Conservation (phyloP, 2,888 invertebrate genomes). For the Tryphoninae sp. region DNA sequence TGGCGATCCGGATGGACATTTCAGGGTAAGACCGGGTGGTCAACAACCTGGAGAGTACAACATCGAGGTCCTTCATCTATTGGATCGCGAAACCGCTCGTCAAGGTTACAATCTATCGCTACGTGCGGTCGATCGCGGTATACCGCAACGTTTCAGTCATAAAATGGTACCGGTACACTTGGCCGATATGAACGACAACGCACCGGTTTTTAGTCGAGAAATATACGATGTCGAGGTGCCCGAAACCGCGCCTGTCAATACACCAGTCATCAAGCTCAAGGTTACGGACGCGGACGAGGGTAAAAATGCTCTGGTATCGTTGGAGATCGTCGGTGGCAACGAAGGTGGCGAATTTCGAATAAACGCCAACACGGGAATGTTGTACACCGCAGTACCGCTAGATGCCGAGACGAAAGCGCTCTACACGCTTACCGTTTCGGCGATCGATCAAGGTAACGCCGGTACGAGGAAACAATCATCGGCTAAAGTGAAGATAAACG, state of each 20-base stretch:
- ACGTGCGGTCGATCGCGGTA: conserved; percentile 91
- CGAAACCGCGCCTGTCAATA: conserved; percentile 94
- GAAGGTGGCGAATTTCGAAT: conserved; percentile 94
- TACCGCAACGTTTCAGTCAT: conserved; percentile 89
- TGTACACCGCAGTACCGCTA: conserved; percentile 90
- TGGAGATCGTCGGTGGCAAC: conserved; percentile 96
- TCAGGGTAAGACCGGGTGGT: conserved; percentile 86
- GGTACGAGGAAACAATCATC: conserved; percentile 93
- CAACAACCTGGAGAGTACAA: conserved; percentile 86
- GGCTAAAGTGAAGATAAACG: conserved; percentile 93
- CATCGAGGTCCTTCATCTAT: conserved; percentile 89
- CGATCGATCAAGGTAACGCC: conserved; percentile 92
- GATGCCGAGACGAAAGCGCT: conserved; percentile 93
- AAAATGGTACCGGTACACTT: conserved; percentile 91
- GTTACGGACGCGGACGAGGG: conserved; percentile 93
- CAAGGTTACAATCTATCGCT: conserved; percentile 94
- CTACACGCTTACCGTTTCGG: conserved; percentile 94
- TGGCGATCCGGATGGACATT: conserved; percentile 95
- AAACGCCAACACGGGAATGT: conserved; percentile 93
- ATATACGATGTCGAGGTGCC: conserved; percentile 93
- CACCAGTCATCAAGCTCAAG: conserved; percentile 93
- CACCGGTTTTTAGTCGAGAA: conserved; percentile 93
- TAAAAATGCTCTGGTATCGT: conserved; percentile 90
- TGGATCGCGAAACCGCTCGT: conserved; percentile 90
- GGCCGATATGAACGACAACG: conserved; percentile 91